Conservation (phyloP, 2,113 vertebrate genomes). For the Menura novaehollandiae region DNA sequence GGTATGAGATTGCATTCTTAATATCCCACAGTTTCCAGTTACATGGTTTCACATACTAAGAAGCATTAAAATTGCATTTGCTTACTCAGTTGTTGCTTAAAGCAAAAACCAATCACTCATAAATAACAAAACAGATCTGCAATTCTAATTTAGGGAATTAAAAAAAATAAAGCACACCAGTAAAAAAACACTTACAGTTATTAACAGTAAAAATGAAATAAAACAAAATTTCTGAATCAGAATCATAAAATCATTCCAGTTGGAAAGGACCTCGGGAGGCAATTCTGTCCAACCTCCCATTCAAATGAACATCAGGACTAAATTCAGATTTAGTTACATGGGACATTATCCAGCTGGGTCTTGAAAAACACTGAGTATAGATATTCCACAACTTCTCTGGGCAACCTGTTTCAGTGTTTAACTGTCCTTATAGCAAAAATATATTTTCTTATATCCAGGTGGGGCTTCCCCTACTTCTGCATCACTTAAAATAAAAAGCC, state of each 20-base stretch:
- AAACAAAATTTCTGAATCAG: neutral
- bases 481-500: neutral
- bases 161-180: neutral
- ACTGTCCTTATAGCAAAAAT: neutral
- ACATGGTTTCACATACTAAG: neutral
- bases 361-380: neutral
- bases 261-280: neutral
- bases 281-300: neutral
- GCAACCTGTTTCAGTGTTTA: neutral
- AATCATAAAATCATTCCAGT: neutral
- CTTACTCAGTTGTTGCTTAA: neutral
- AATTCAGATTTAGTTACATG: neutral
- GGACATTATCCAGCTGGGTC: neutral
- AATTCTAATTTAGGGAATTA: neutral
- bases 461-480: neutral
- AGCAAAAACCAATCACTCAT: neutral
- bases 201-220: neutral
- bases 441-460: neutral
- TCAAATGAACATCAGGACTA: neutral
- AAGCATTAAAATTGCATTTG: neutral
- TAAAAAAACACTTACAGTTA: neutral
- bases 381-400: neutral
- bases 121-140: neutral
- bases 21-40: neutral
- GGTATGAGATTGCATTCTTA: neutral